Base-by-base conservation (phyloP, 2,113 vertebrate species). In the Mustelus asterias region DNA sequence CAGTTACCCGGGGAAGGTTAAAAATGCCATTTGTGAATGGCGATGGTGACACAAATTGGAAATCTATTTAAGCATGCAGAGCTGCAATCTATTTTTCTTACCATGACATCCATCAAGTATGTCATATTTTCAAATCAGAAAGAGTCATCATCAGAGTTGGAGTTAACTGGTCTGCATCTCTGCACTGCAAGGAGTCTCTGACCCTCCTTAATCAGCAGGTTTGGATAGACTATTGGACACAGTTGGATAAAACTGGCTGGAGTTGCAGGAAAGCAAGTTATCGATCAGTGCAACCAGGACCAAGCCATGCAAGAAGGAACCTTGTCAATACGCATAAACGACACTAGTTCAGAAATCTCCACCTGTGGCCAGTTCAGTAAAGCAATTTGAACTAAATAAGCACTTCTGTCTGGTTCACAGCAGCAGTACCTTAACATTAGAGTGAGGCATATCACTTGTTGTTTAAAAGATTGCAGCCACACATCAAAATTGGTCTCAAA, bases 161-260 rank as follows among this genome's bases (percentile, higher is more conserved):
- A 92, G 60, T 92, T 92, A 37, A 16, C 89, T 92, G 89, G 89
- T 65, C 58, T 20, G 89, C 60, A 20, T 18, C 29, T n/a, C 89
- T 33, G 60, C 89, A 92, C 60, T 65, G 60, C 60, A 37, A 92
- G 89, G 16, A 48, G 41, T 37, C 65, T 18, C 67, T 95, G 94
- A 95, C 41, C 67, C 44, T 44, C 37, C 37, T 95, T 92, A 60
- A 65, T 92, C n/a, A 9, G 16, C 33, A 92, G 65, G 94, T 72
- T 72, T 95, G 41, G 24, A 94, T 65, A 24, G 63, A 69, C n/a
- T 65, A 16, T 24, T 94, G 26, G 67, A 95, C 93, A 63, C 93
- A 95, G 94, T 95, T 95, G 94, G 93, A 33, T 72, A 48, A 72
- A 72, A 72, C 94, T 95, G 41, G 48, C 48, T 94, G 2, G 69